Conservation (phyloP, 1,140 invertebrate genomes). For the Ips nitidus region DNA sequence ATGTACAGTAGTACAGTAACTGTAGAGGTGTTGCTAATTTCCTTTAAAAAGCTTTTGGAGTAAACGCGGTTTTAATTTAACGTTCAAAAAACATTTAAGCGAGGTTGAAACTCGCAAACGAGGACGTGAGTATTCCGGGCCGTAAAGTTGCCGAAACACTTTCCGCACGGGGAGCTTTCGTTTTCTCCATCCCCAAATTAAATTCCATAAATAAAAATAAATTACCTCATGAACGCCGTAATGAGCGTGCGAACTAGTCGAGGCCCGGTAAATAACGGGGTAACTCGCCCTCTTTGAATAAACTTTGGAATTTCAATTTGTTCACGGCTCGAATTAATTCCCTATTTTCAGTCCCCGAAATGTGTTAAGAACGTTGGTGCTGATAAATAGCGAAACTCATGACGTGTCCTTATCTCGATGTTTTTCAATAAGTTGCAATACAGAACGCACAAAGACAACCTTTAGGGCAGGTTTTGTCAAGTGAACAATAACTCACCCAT, state of each 20-base stretch:
- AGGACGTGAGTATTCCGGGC: background rate
- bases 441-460: no score
- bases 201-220: constrained; percentile 46
- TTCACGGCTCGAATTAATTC: background rate
- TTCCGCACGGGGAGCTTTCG: constrained; percentile 14
- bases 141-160: constrained; percentile 22
- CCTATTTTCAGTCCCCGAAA: no score
- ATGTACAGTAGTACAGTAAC: no score
- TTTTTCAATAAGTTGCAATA: no score
- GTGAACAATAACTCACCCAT: constrained; percentile 45
- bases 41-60: background rate
- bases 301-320: constrained; percentile 26
- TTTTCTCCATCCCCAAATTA: constrained; percentile 38
- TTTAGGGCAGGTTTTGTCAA: background rate
- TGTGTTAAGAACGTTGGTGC: no score
- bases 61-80: constrained; percentile 4
- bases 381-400: no score
- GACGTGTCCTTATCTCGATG: no score
- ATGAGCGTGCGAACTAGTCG: constrained; percentile 42
- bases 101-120: constrained; percentile 9
- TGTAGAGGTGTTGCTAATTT: no score
- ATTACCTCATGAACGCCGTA: constrained; percentile 41
- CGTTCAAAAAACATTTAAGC: constrained; percentile 16
- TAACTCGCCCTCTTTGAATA: constrained; percentile 13
- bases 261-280: constrained; percentile 26